phyloP scores from a whole-genome alignment of 2,888 invertebrate species.

The Protodeltote pygarga region DNA sequence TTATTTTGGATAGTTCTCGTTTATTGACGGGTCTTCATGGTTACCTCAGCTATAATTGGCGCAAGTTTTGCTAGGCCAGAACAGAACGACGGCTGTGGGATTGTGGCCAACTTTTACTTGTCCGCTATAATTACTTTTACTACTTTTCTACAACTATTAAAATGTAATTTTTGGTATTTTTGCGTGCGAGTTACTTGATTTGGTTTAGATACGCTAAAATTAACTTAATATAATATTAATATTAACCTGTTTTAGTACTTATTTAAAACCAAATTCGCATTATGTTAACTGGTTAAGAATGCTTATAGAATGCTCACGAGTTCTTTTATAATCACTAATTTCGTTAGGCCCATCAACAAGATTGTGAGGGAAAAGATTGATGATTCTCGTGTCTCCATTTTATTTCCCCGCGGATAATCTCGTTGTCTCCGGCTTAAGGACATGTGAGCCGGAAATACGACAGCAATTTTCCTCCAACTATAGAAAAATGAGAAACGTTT shows the following conservation, averaged over 20 bases:
- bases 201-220: too few species aligned
- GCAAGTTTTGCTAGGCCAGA: constrained; percentile 72
- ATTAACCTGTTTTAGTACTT: neutral
- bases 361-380: constrained; percentile 74
- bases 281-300: neutral
- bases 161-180: constrained; percentile 37
- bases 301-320: constrained; percentile 7
- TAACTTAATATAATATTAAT: too few species aligned
- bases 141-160: constrained; percentile 61
- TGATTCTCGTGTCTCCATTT: constrained; percentile 81
- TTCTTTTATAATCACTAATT: constrained; percentile 56
- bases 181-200: constrained; percentile 10
- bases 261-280: neutral
- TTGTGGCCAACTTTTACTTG: constrained; percentile 78
- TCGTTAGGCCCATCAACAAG: constrained; percentile 58
- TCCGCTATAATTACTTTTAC: constrained; percentile 79
- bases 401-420: constrained; percentile 84
- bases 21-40: constrained; percentile 44
- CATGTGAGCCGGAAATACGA: constrained; percentile 84
- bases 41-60: constrained; percentile 73
- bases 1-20: neutral
- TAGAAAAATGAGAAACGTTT: constrained; percentile 83
- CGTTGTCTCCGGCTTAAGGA: constrained; percentile 84
- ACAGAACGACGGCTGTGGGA: constrained; percentile 71
- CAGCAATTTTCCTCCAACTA: constrained; percentile 84